A percentile compares a stretch with the other conserved stretches of the same genome.
phyloP scores from a whole-genome alignment of 2,113 vertebrate species.

The Oreochromis tanganicae region DNA sequence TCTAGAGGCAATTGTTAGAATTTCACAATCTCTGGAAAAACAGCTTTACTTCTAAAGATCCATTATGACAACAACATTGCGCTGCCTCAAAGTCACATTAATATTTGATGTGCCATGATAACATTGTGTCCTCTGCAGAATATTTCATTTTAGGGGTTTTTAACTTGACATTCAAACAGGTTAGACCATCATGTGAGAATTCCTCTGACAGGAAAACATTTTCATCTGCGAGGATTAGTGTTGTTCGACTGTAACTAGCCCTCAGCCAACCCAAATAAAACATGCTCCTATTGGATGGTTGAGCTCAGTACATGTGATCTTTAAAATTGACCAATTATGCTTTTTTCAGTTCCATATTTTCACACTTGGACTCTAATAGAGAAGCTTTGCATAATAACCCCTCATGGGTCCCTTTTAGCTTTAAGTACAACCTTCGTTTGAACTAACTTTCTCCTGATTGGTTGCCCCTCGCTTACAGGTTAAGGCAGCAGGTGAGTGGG shows the following conservation, averaged over 20 bases:
- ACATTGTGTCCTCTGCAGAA: not conserved
- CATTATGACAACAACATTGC: not conserved
- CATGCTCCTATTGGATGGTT: not conserved
- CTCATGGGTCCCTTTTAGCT: not conserved
- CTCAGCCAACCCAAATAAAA: not conserved
- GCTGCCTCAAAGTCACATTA: conserved; percentile 36
- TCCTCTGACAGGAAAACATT: not conserved
- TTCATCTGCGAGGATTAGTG: not conserved
- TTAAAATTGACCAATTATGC: not conserved
- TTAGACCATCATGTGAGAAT: not conserved
- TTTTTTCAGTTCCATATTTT: not conserved
- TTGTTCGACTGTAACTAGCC: not conserved
- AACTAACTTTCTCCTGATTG: not conserved
- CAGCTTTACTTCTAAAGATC: conserved; percentile 11
- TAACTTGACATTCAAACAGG: not conserved
- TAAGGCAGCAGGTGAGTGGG: not conserved
- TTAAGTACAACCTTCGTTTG: not conserved
- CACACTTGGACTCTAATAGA: not conserved
- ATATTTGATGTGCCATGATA: conserved; percentile 40
- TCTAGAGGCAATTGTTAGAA: not conserved
- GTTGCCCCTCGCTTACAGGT: not conserved
- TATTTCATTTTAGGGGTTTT: conserved; percentile 16
- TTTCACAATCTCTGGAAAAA: conserved; percentile 14
- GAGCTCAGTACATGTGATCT: not conserved
- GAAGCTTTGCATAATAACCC: not conserved